Base-by-base conservation (phyloP, 2,888 invertebrate genomes). In the Conomelus anceps region DNA sequence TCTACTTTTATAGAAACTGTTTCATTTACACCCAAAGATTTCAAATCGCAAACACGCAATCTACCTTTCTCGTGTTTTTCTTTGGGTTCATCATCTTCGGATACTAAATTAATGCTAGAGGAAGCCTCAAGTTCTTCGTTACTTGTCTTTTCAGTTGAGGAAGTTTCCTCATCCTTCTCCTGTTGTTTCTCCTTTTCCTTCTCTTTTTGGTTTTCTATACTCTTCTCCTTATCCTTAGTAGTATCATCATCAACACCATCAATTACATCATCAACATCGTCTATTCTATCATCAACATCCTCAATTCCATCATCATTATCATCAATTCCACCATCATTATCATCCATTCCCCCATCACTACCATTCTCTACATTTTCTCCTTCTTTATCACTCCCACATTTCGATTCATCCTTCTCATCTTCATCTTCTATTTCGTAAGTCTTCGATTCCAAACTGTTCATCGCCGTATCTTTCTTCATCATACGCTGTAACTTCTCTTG, bases 361-460 rank as follows among this genome's bases (percentile, higher is more conserved):
- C 41, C n/a, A 85, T 34, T 22, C 85, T 63, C 85, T 13, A 84
- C 84, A 22, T 34, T n/a, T 22, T 86, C 86, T 7, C 17, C 63
- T 86, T 26, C 29, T 29, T 89, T 26, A 13, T 84, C 29, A 22
- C 86, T 84, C 6, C 22, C 26, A 23, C 22, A 41, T 63, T 88
- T 13, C 11, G 22, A 23, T 89, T 22, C 22, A 29, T 29, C 17
- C 63, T 24, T 22, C 63, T 87, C 87, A 29, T 34, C 29, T 0
- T 17, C 22, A 0, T 34, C 34, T 26, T 7, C 23, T 85, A n/a
- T 4, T 9, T 22, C 23, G 20, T 3, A n/a, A 6, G 7, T 86
- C 85, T n/a, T n/a, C n/a, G 84, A 87, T 23, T 88, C 85, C 22
- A 23, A n/a, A 23, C 41, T 85, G 88, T 86, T 85, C 88, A 89